Percentiles rank a stretch among this genome's conserved stretches.
Evolutionary conservation across 2,113 vertebrate species (phyloP).

Genomic region (Silurus asotus): DNA sequence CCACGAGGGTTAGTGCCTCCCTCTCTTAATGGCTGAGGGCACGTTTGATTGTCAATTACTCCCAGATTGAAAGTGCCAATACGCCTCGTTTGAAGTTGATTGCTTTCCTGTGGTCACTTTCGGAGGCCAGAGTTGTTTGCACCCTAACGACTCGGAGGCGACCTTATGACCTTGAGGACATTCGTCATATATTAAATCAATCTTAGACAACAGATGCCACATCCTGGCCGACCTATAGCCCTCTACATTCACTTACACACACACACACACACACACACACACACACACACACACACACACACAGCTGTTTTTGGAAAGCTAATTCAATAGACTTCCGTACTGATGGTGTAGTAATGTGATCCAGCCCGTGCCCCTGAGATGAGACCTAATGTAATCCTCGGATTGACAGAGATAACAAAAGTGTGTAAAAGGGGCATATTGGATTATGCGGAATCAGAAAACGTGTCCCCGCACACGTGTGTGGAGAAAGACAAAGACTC

Average conservation of each 20-base stretch:
- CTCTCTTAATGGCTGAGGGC: conserved; percentile 25
- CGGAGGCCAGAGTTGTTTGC: conserved; percentile 50
- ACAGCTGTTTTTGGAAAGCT: conserved; percentile 68
- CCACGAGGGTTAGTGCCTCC: conserved; percentile 29
- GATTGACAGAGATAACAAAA: conserved; percentile 63
- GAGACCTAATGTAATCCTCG: conserved; percentile 61
- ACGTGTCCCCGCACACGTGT: too few species aligned
- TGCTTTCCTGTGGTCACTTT: conserved; percentile 61
- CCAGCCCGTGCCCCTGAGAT: conserved; percentile 62
- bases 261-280: conserved; percentile 20
- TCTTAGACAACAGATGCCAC: conserved; percentile 72
- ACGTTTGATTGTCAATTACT: conserved; percentile 65
- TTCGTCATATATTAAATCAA: conserved; percentile 72
- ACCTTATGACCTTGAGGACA: conserved; percentile 60
- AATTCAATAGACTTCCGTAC: conserved; percentile 72
- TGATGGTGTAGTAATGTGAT: conserved; percentile 68
- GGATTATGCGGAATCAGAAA: conserved; percentile 66
- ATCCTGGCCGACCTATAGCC: conserved; percentile 56
- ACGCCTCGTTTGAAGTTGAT: conserved; percentile 63
- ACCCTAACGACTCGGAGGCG: conserved; percentile 55
- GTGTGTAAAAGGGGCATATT: conserved; percentile 58
- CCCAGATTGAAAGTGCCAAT: conserved; percentile 47
- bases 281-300: conserved; percentile 29
- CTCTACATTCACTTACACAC: conserved; percentile 5
- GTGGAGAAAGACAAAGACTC: conserved; percentile 40